phyloP scores from a whole-genome alignment of 1,140 invertebrate genomes.

The Nixonia krombeini region DNA sequence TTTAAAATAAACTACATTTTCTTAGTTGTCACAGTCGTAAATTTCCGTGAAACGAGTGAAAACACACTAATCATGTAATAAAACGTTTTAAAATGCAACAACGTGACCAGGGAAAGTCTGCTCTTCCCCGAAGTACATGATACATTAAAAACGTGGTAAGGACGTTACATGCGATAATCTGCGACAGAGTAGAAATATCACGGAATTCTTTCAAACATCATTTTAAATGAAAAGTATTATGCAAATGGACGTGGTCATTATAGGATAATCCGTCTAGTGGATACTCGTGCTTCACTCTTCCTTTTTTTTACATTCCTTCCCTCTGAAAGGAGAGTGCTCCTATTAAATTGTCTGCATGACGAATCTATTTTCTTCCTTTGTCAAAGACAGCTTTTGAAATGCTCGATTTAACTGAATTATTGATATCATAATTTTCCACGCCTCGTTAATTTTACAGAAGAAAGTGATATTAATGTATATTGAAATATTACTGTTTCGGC shows the following conservation, averaged over 20 bases:
- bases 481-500: too few species aligned
- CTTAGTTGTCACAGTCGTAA: too few species aligned
- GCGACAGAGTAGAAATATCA: neutral
- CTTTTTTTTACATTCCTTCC: neutral
- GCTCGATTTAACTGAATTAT: neutral
- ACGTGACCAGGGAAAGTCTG: too few species aligned
- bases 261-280: too few species aligned
- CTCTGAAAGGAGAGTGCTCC: neutral
- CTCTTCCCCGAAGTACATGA: neutral
- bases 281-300: neutral
- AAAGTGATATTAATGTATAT: neutral
- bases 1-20: too few species aligned
- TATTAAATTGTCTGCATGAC: neutral
- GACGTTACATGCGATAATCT: neutral
- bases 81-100: too few species aligned
- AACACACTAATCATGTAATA: too few species aligned
- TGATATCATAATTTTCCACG: neutral
- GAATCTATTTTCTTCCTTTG: neutral
- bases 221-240: conserved; percentile 1
- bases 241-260: neutral
- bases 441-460: neutral
- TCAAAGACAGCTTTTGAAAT: neutral
- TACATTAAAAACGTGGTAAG: neutral
- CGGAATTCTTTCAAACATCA: neutral
- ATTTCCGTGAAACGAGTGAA: too few species aligned